phyloP scores from a whole-genome alignment of 2,113 vertebrate genomes.

The Apodemus speciosus region DNA sequence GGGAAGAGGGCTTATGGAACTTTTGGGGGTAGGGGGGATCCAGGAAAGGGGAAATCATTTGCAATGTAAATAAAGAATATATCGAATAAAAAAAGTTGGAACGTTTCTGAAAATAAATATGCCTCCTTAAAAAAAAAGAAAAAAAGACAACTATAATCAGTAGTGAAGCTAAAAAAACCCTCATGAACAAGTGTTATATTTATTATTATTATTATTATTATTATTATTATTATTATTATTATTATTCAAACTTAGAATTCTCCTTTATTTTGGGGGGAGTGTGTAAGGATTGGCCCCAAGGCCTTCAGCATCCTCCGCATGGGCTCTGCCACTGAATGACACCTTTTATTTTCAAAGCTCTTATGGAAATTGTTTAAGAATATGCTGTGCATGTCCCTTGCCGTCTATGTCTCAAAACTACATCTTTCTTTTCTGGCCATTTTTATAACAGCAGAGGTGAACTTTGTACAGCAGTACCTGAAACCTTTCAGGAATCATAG shows the following conservation, averaged over 20 bases:
- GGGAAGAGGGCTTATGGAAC: too few species aligned
- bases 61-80: too few species aligned
- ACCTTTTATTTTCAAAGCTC: neutral
- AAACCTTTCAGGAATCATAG: neutral
- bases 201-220: neutral
- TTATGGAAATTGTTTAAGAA: slow-evolving; percentile 12
- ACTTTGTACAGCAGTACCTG: neutral
- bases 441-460: neutral
- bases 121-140: neutral
- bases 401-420: neutral
- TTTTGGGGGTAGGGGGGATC: too few species aligned
- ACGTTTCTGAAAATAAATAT: neutral
- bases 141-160: neutral
- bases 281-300: neutral
- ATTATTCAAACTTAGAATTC: too few species aligned
- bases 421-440: neutral
- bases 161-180: neutral
- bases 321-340: neutral
- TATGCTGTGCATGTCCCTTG: neutral
- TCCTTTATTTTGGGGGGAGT: too few species aligned
- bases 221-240: neutral
- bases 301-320: neutral
- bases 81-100: too few species aligned
- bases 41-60: too few species aligned
- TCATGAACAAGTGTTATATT: neutral